Evolutionary conservation across 2,888 invertebrate species (phyloP).

Genomic region (Philopedon plagiatum): DNA sequence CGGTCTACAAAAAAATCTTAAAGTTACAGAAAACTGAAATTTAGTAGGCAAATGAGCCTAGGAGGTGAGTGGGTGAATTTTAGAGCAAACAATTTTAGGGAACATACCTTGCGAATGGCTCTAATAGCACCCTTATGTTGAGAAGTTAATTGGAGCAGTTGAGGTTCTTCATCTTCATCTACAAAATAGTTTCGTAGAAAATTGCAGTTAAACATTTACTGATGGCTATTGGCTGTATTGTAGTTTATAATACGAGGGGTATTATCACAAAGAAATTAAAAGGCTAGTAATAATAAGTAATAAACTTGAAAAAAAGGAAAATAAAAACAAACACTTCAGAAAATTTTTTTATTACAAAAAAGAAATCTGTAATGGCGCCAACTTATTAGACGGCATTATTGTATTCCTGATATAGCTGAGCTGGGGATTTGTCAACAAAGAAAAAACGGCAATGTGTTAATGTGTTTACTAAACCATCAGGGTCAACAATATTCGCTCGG

Average conservation of each 20-base stretch:
- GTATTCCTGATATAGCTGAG: neutral
- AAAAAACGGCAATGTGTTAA: conserved; percentile 6
- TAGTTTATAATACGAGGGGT: too few relatives aligned
- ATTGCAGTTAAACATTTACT: too few relatives aligned
- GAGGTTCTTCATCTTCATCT: conserved; percentile 88
- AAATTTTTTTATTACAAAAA: neutral
- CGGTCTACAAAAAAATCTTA: too few relatives aligned
- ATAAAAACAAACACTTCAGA: too few relatives aligned
- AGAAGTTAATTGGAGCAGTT: conserved; percentile 86
- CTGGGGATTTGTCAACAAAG: conserved; percentile 9
- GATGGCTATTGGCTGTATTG: too few relatives aligned
- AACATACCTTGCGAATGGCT: conserved; percentile 88
- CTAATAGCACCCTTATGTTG: conserved; percentile 92
- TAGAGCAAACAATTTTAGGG: too few relatives aligned
- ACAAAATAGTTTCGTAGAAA: too few relatives aligned
- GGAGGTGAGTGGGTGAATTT: too few relatives aligned
- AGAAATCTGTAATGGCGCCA: neutral
- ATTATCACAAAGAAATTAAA: too few relatives aligned
- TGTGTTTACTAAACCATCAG: conserved; percentile 11
- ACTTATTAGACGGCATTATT: neutral
- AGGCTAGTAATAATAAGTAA: too few relatives aligned
- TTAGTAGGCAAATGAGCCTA: too few relatives aligned
- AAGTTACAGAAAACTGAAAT: too few relatives aligned
- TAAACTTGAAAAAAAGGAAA: neutral
- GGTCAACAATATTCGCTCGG: neutral